Percentiles rank a stretch among this genome's conserved stretches.
These are phyloP conservation scores for Pseudorasbora parva DNA, from an alignment of 2,113 vertebrate species.

Conservation along the genomic window DNA sequence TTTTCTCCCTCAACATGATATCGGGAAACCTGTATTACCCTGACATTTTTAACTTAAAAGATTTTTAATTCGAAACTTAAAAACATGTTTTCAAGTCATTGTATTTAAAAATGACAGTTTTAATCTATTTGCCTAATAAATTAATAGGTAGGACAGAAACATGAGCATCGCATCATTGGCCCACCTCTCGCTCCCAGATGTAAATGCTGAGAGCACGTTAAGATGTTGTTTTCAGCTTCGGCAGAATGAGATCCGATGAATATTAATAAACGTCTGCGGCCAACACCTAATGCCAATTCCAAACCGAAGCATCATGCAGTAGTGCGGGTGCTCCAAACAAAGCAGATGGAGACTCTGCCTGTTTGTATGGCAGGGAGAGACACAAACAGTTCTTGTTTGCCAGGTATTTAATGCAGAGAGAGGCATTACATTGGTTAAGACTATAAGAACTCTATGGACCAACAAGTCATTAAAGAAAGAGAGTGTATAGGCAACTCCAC, in stretches of 20 bases:
- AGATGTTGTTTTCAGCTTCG: conserved; percentile 49
- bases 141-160: not conserved
- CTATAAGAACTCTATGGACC: conserved; percentile 31
- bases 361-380: conserved; percentile 38
- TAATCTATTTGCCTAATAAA: not conserved
- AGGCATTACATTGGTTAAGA: conserved; percentile 17
- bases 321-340: conserved; percentile 33
- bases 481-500: not conserved
- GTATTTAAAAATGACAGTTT: not conserved
- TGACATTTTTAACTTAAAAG: not conserved
- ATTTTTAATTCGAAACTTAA: not conserved
- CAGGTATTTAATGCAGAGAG: conserved; percentile 39
- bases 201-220: conserved; percentile 53
- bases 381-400: conserved; percentile 27
- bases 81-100: not conserved
- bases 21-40: not conserved
- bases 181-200: conserved; percentile 62
- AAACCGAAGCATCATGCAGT: conserved; percentile 8
- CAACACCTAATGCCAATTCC: not conserved
- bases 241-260: conserved; percentile 63
- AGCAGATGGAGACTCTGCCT: conserved; percentile 37
- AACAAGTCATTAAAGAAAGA: conserved; percentile 28
- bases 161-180: not conserved
- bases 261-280: conserved; percentile 64
- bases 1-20: not conserved